phyloP scores from a whole-genome alignment of 2,113 vertebrate species.

The Tupaia tana region DNA sequence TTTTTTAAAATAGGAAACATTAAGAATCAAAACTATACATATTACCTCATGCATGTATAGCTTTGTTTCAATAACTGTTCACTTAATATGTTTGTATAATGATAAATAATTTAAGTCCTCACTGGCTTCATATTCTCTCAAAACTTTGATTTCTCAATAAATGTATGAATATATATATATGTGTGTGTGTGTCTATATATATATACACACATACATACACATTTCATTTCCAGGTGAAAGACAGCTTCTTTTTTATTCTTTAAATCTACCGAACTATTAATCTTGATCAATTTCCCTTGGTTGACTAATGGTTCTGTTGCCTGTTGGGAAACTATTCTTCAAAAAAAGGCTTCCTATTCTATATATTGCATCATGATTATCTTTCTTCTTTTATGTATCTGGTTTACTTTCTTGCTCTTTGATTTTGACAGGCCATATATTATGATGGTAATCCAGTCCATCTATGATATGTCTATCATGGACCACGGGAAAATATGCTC shows the following conservation, averaged over 20 bases:
- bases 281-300: neutral
- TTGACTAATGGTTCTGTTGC: constrained; percentile 8
- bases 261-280: neutral
- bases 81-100: neutral
- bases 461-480: neutral
- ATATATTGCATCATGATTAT: neutral
- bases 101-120: neutral
- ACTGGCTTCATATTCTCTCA: neutral
- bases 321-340: constrained; percentile 26
- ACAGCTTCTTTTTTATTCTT: neutral
- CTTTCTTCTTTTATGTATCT: neutral
- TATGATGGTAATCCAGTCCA: neutral
- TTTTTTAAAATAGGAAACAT: neutral
- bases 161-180: too few relatives aligned
- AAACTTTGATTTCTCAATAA: neutral
- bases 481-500: neutral
- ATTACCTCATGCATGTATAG: neutral
- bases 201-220: too few relatives aligned
- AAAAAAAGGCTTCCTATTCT: neutral
- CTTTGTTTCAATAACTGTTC: constrained; percentile 20
- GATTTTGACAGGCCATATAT: neutral
- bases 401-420: neutral
- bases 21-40: neutral
- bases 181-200: too few relatives aligned
- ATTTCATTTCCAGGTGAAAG: neutral